Percentiles rank a stretch among this genome's conserved stretches.
Conservation (phyloP, 1,140 invertebrate species). For the Drosophila athabasca region DNA sequence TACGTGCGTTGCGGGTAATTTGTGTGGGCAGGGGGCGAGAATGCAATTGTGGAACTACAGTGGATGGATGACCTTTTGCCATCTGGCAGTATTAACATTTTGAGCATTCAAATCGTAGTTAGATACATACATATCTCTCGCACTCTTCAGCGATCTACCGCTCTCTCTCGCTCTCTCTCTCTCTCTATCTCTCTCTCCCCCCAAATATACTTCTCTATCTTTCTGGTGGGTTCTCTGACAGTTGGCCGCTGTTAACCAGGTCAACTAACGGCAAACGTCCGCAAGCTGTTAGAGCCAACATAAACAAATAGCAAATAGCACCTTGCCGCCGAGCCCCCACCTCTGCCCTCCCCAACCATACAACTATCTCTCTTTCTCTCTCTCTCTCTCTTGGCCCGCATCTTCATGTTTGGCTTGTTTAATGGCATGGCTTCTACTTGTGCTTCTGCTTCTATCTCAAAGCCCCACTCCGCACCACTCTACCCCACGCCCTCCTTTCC, state of each 20-base stretch:
- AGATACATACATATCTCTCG: background rate
- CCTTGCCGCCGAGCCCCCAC: constrained; percentile 21
- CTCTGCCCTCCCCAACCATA: constrained; percentile 12
- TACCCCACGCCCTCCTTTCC: too few relatives aligned
- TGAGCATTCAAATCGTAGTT: constrained; percentile 9
- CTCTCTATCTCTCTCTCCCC: background rate
- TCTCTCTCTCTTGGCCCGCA: constrained; percentile 35
- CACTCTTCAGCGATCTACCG: background rate
- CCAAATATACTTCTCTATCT: background rate
- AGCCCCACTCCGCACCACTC: too few relatives aligned
- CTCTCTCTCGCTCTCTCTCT: background rate
- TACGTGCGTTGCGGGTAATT: constrained; percentile 29
- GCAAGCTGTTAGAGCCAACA: constrained; percentile 76
- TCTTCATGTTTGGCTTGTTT: constrained; percentile 35
- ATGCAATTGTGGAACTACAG: background rate
- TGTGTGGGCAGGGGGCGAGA: background rate
- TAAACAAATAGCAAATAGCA: constrained; percentile 72
- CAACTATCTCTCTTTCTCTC: constrained; percentile 15
- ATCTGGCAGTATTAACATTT: constrained; percentile 9
- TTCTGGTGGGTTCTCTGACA: constrained; percentile 37
- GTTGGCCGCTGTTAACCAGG: constrained; percentile 61
- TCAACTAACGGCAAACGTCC: constrained; percentile 76
- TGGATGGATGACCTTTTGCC: constrained; percentile 6
- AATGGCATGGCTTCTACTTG: constrained; percentile 5
- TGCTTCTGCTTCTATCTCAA: constrained; percentile 3